Conservation (phyloP, 2,113 vertebrate species). For the Eptesicus fuscus region DNA sequence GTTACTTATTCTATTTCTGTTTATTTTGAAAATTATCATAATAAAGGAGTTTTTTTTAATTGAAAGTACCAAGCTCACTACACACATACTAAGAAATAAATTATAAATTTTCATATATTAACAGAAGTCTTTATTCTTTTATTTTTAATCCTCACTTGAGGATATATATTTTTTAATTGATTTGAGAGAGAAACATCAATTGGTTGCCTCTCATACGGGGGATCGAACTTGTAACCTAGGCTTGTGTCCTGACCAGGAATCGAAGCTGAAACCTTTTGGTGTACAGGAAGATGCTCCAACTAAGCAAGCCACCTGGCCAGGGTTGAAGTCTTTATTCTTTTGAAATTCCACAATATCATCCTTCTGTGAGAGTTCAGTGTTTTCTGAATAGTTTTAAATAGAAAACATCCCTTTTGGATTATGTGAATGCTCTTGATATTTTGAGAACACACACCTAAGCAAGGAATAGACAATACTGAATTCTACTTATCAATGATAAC, state of each 20-base stretch:
- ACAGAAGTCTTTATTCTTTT: background rate
- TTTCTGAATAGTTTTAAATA: background rate
- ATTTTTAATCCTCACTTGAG: too few relatives aligned
- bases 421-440: background rate
- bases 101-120: background rate
- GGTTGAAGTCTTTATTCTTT: background rate
- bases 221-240: too few relatives aligned
- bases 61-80: background rate
- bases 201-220: too few relatives aligned
- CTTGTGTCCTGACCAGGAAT: too few relatives aligned
- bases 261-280: too few relatives aligned
- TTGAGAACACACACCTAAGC: background rate
- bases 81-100: background rate
- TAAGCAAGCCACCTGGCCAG: too few relatives aligned
- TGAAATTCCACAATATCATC: background rate
- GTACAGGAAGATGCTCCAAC: too few relatives aligned
- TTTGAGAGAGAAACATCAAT: too few relatives aligned
- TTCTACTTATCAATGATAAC: background rate
- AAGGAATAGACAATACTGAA: background rate
- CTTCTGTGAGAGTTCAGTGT: background rate
- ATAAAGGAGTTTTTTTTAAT: background rate
- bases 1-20: background rate
- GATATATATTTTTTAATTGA: too few relatives aligned
- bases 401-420: background rate
- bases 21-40: background rate